Percentiles rank a stretch among this genome's conserved stretches.
phyloP scores from a whole-genome alignment of 2,888 invertebrate species.

The Drosophila formosana region DNA sequence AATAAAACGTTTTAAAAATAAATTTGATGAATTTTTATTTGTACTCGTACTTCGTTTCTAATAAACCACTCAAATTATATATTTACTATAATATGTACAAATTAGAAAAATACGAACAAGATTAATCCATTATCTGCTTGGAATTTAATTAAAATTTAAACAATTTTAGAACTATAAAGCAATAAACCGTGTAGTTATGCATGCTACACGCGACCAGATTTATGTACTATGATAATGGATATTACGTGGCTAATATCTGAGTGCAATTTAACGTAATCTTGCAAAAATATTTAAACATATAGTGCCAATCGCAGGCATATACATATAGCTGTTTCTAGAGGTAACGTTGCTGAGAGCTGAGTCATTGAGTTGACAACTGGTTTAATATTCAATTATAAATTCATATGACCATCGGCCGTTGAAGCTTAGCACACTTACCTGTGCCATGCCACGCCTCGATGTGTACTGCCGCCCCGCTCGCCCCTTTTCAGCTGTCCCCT shows the following conservation, averaged over 20 bases:
- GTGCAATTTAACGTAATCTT: background rate
- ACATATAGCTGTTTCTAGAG: background rate
- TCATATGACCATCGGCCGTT: slow-evolving; percentile 47
- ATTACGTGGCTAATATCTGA: background rate
- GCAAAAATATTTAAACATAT: background rate
- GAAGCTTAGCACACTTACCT: slow-evolving; percentile 19
- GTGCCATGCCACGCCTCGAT: slow-evolving; percentile 21
- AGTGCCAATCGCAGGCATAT: background rate
- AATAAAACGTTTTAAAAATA: too few species aligned
- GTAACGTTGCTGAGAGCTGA: background rate
- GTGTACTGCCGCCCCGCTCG: background rate
- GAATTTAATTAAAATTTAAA: background rate
- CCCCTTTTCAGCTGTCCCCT: background rate
- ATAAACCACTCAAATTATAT: background rate
- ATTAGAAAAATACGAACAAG: background rate
- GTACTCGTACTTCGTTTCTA: background rate
- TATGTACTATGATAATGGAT: background rate
- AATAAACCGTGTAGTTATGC: background rate
- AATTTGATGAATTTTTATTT: too few species aligned
- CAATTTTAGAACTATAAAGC: background rate
- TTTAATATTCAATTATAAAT: slow-evolving; percentile 70
- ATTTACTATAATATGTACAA: background rate
- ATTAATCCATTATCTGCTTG: background rate
- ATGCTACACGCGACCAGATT: slow-evolving; percentile 8
- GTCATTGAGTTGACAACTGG: slow-evolving; percentile 24